phyloP scores from a whole-genome alignment of 2,888 invertebrate genomes.

The Notodonta dromedarius region DNA sequence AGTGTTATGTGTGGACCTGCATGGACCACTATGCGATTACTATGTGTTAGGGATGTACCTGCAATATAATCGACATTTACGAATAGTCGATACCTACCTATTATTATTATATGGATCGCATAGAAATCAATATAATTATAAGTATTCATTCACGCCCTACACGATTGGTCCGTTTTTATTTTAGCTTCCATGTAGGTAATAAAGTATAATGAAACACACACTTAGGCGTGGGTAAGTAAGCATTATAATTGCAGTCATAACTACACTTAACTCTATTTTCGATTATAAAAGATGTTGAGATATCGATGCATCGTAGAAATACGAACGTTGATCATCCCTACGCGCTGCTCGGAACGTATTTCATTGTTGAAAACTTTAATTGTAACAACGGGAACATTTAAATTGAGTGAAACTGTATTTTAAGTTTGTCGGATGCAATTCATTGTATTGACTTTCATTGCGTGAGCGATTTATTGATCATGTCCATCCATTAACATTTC shows the following conservation, averaged over 20 bases:
- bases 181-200: too few species aligned
- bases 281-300: background rate
- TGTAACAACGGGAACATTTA: background rate
- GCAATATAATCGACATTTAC: too few species aligned
- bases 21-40: conserved; percentile 11
- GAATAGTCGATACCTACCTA: too few species aligned
- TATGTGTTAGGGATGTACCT: too few species aligned
- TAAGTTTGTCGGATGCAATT: background rate
- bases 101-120: too few species aligned
- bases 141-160: too few species aligned
- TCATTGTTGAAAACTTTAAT: background rate
- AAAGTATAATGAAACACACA: too few species aligned
- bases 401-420: background rate
- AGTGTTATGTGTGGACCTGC: conserved; percentile 34
- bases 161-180: too few species aligned
- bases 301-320: background rate
- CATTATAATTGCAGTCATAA: conserved; percentile 5
- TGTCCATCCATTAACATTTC: too few species aligned
- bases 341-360: background rate
- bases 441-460: background rate
- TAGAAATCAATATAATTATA: too few species aligned
- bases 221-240: too few species aligned
- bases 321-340: background rate
- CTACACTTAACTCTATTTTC: background rate
- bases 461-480: too few species aligned